Conservation (phyloP, 1,140 invertebrate genomes). For the Brachionus rubens region DNA sequence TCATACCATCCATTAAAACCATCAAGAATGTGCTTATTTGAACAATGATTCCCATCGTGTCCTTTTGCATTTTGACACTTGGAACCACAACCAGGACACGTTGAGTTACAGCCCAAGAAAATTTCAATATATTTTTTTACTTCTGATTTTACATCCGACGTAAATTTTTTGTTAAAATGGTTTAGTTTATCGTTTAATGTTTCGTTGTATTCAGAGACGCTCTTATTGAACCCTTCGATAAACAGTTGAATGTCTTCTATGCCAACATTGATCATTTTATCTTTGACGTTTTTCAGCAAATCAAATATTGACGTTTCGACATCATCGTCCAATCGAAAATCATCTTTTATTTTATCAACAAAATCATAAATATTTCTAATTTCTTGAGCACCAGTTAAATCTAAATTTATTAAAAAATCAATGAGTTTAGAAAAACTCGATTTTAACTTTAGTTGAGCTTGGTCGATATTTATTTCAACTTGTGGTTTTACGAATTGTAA, state of each 20-base stretch:
- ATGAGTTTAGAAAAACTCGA: neutral
- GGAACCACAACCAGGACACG: neutral
- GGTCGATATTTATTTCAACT: neutral
- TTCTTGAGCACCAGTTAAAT: neutral
- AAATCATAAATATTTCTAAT: neutral
- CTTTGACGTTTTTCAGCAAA: too few species aligned
- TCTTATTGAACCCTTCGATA: neutral
- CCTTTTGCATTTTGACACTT: slow-evolving; percentile 23
- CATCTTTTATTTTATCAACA: neutral
- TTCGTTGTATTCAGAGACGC: neutral
- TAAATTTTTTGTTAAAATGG: neutral
- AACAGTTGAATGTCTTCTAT: neutral
- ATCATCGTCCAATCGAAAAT: neutral
- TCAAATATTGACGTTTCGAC: neutral
- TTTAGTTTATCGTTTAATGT: neutral
- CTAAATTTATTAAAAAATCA: neutral
- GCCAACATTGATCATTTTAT: neutral
- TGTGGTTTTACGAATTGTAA: neutral
- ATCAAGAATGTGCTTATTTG: neutral
- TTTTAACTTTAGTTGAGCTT: neutral
- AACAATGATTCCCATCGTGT: slow-evolving; percentile 8
- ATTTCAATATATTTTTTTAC: neutral
- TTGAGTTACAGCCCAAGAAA: slow-evolving; percentile 3
- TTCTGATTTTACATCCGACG: neutral
- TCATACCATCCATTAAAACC: neutral